Conservation (phyloP, 2,113 vertebrate genomes). For the Copsychus sechellarum region DNA sequence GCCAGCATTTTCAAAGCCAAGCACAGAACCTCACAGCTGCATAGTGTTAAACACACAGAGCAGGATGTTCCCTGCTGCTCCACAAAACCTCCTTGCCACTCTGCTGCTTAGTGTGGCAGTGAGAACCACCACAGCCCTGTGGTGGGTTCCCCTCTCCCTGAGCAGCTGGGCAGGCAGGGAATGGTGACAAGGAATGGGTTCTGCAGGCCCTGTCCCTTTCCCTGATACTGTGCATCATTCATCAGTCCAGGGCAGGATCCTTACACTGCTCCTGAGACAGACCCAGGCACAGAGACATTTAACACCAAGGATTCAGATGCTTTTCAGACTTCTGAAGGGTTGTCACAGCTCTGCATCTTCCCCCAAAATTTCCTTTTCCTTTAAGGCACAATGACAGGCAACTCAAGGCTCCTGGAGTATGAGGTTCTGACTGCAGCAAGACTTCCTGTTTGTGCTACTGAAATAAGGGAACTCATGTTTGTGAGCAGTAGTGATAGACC, state of each 20-base stretch:
- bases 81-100: background rate
- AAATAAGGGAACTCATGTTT: background rate
- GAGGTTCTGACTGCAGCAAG: background rate
- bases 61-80: background rate
- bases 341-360: background rate
- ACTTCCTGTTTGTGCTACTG: background rate
- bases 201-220: background rate
- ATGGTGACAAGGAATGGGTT: background rate
- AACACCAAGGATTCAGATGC: background rate
- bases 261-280: background rate
- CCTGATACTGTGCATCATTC: too few species aligned
- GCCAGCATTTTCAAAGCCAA: background rate
- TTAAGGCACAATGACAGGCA: background rate
- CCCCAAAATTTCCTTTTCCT: background rate
- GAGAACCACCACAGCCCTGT: background rate
- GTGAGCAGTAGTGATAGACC: background rate
- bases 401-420: background rate
- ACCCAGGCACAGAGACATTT: background rate
- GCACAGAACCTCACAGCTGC: background rate
- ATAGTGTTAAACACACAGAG: rapidly evolving
- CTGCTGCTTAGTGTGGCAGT: background rate
- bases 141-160: background rate
- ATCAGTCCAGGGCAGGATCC: background rate
- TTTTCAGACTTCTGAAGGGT: background rate
- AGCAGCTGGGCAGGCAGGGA: background rate